These are phyloP conservation scores for Lysandra coridon DNA, from an alignment of 2,888 invertebrate genomes.

Conservation along the genomic window DNA sequence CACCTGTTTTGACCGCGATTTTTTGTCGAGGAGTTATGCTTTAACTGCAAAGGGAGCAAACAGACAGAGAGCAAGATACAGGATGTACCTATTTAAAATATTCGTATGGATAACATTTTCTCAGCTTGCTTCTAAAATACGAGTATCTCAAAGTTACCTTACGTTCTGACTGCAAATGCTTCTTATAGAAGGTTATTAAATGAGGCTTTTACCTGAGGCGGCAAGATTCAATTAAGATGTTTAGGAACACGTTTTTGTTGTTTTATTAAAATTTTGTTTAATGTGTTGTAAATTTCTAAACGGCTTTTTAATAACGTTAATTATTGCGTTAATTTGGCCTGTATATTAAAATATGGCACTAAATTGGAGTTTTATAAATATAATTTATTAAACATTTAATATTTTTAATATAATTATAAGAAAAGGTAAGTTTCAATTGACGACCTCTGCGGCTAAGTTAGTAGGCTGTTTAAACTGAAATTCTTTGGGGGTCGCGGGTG, in stretches of 20 bases:
- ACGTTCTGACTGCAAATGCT: neutral
- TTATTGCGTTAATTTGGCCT: neutral
- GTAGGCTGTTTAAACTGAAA: no score
- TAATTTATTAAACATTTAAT: no score
- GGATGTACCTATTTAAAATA: no score
- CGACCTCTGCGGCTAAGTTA: no score
- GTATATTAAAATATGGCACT: neutral
- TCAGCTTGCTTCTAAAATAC: neutral
- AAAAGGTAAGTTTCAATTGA: no score
- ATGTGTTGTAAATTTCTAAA: slow-evolving; percentile 20
- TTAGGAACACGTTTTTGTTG: slow-evolving; percentile 12
- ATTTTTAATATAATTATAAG: no score
- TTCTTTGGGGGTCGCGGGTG: no score
- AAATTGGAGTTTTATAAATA: neutral
- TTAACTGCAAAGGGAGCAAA: no score
- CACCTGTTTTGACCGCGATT: no score
- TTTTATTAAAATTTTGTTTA: slow-evolving; percentile 21
- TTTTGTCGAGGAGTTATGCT: no score
- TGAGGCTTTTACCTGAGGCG: slow-evolving; percentile 33
- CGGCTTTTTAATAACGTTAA: slow-evolving; percentile 10
- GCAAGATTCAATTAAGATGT: slow-evolving; percentile 36
- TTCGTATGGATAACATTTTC: neutral
- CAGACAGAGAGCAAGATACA: no score
- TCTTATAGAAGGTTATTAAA: slow-evolving; percentile 37
- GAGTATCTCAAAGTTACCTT: neutral